phyloP scores from a whole-genome alignment of 1,140 invertebrate genomes.

The Leptinotarsa defecta region DNA sequence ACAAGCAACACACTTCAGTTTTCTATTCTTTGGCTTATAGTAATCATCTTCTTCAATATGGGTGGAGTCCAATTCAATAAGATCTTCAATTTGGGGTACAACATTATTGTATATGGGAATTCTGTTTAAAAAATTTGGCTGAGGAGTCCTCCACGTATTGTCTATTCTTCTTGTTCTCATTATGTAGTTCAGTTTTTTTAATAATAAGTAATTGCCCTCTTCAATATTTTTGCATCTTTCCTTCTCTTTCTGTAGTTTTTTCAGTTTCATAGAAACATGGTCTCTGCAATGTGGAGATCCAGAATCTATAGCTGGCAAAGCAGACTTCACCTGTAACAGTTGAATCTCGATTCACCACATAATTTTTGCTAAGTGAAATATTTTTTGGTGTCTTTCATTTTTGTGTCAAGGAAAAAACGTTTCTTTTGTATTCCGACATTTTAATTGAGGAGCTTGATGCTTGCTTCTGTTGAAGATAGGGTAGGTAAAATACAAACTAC shows the following conservation, averaged over 20 bases:
- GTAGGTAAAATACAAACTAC: too few species aligned
- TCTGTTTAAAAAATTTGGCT: slow-evolving; percentile 52
- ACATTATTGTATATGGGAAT: slow-evolving; percentile 25
- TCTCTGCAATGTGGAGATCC: slow-evolving; percentile 57
- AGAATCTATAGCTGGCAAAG: slow-evolving; percentile 63
- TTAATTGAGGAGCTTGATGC: too few species aligned
- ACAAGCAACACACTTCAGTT: slow-evolving; percentile 52
- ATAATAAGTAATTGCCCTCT: slow-evolving; percentile 62
- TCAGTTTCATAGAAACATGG: slow-evolving; percentile 63
- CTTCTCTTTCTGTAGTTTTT: slow-evolving; percentile 63
- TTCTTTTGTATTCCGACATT: too few species aligned
- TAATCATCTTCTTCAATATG: slow-evolving; percentile 13
- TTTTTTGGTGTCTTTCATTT: too few species aligned
- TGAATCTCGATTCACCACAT: not conserved
- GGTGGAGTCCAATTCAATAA: slow-evolving; percentile 14
- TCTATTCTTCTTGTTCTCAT: slow-evolving; percentile 62
- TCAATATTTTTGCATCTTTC: slow-evolving; percentile 61
- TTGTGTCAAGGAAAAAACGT: too few species aligned
- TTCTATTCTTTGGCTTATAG: slow-evolving; percentile 35
- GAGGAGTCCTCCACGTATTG: slow-evolving; percentile 61
- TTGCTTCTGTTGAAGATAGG: too few species aligned
- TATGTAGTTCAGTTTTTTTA: slow-evolving; percentile 61
- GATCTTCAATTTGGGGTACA: slow-evolving; percentile 18
- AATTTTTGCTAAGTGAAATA: too few species aligned
- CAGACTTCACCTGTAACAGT: slow-evolving; percentile 58